Conservation (phyloP, 2,888 invertebrate species). For the Epistrophella euchroma region DNA sequence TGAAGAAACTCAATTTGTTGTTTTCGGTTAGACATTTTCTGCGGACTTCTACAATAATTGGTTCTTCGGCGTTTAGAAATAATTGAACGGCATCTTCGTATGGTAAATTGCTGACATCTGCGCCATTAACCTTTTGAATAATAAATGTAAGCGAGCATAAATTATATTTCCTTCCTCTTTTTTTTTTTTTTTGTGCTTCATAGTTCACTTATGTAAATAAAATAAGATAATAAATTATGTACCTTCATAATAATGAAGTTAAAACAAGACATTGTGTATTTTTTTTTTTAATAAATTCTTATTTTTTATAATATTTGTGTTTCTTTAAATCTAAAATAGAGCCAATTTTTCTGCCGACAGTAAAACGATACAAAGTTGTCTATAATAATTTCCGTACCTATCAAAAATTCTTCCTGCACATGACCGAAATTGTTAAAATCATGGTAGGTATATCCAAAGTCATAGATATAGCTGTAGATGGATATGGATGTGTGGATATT, state of each 20-base stretch:
- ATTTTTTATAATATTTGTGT: neutral
- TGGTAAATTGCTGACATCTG: conserved; percentile 85
- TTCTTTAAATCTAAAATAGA: conserved; percentile 9
- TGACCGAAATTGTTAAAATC: conserved; percentile 46
- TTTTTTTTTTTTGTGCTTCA: no score
- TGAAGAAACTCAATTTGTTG: conserved; percentile 67
- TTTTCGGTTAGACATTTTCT: conserved; percentile 79
- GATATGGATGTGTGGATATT: neutral
- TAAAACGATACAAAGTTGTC: conserved; percentile 40
- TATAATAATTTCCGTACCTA: conserved; percentile 14
- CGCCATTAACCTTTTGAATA: conserved; percentile 85
- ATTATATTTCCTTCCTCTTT: neutral
- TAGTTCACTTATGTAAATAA: no score
- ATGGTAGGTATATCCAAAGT: neutral
- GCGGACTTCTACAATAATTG: conserved; percentile 85
- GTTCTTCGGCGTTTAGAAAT: conserved; percentile 85
- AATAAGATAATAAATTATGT: neutral
- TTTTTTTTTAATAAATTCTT: neutral
- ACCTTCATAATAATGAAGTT: conserved; percentile 72
- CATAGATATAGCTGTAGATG: neutral
- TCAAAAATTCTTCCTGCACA: conserved; percentile 53
- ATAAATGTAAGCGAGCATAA: conserved; percentile 17
- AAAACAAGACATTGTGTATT: conserved; percentile 55
- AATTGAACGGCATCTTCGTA: conserved; percentile 86
- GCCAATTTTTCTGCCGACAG: conserved; percentile 21